These are phyloP conservation scores for Eremophila alpestris DNA, from an alignment of 2,797 vertebrate genomes.

Conservation along the genomic window DNA sequence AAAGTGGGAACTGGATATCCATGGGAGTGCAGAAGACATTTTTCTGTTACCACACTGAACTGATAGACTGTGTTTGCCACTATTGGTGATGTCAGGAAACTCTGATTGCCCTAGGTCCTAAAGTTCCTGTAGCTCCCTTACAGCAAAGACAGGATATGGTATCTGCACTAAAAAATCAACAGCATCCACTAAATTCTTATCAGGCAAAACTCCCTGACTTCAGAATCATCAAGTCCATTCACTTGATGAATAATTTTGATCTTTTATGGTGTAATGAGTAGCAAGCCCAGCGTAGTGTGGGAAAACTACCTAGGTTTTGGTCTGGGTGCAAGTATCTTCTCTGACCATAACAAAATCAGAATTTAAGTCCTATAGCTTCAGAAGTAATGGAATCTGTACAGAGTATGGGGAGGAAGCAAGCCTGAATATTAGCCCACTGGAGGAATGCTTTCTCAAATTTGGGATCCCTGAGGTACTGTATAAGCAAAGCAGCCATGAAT, in stretches of 20 bases:
- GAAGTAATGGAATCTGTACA: not conserved
- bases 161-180: not conserved
- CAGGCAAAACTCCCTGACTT: not conserved
- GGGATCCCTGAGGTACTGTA: not conserved
- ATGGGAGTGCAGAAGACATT: not conserved
- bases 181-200: not conserved
- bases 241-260: not conserved
- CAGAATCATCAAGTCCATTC: not conserved
- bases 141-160: not conserved
- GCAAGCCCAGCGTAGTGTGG: not conserved
- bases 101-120: not conserved
- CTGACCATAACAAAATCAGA: not conserved
- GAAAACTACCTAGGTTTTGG: not conserved
- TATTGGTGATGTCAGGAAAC: not conserved
- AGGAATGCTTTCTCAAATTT: not conserved
- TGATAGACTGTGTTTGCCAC: not conserved
- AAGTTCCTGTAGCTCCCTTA: not conserved
- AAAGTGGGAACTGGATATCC: not conserved
- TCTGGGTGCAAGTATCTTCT: not conserved
- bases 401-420: not conserved
- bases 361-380: not conserved
- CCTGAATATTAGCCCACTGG: not conserved
- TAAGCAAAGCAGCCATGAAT: not conserved
- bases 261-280: not conserved
- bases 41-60: not conserved